Conservation (phyloP, 2,113 vertebrate genomes). For the Lipotes vexillifer region DNA sequence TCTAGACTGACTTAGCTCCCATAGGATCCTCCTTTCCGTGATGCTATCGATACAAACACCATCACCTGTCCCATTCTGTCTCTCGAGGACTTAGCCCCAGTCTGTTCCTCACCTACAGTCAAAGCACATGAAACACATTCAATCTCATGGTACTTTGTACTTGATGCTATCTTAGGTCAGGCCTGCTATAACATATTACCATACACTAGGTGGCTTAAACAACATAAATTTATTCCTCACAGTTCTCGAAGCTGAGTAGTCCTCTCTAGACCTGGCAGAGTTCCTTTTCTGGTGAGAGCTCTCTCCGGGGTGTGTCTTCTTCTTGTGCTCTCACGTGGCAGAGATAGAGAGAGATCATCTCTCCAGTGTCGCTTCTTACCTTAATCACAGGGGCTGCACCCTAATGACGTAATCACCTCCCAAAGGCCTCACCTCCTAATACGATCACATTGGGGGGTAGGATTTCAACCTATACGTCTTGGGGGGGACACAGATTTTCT, state of each 20-base stretch:
- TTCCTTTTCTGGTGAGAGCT: not conserved
- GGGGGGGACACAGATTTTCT: not conserved
- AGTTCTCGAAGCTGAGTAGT: not conserved
- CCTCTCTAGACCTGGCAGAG: not conserved
- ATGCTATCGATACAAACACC: not conserved
- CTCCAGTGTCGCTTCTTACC: not conserved
- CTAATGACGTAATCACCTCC: not conserved
- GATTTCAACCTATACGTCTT: not conserved
- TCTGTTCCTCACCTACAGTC: not conserved
- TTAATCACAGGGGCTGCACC: no score
- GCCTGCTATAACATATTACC: not conserved
- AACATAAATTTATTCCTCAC: no score
- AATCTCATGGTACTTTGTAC: not conserved
- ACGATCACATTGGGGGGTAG: accelerated
- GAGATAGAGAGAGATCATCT: not conserved
- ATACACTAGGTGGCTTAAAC: no score
- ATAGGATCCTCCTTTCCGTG: accelerated
- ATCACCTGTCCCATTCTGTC: not conserved
- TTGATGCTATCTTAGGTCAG: not conserved
- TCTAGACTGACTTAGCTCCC: no score
- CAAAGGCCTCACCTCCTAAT: not conserved
- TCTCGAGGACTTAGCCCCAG: not conserved
- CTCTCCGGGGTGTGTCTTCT: accelerated
- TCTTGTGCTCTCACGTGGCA: not conserved
- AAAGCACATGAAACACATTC: not conserved